These are phyloP conservation scores for Heliothis peltigera DNA, from an alignment of 2,888 invertebrate species.

Conservation along the genomic window DNA sequence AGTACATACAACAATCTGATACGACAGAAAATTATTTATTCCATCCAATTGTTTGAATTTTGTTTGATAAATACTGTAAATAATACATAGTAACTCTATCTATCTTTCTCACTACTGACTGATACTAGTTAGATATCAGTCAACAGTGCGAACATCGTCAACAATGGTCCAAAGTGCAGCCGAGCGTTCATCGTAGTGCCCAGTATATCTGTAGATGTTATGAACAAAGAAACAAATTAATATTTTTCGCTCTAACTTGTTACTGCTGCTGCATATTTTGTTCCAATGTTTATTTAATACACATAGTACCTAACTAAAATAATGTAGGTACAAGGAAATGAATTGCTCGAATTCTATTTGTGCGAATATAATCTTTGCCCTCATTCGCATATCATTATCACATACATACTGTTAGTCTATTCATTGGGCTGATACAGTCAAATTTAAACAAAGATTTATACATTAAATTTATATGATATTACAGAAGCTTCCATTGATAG, in stretches of 20 bases:
- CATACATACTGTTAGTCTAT: background rate
- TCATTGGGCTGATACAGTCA: background rate
- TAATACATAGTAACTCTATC: constrained; percentile 10
- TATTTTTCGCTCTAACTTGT: background rate
- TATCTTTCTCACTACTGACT: constrained; percentile 7
- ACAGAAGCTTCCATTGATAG: constrained; percentile 6
- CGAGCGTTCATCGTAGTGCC: background rate
- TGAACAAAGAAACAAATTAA: background rate
- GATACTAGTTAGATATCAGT: constrained; percentile 8
- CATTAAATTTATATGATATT: constrained; percentile 4
- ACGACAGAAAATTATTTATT: constrained; percentile 41
- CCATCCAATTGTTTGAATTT: constrained; percentile 13
- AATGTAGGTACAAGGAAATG: constrained; percentile 23
- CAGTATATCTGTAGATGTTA: constrained; percentile 3
- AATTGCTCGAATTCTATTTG: constrained; percentile 24
- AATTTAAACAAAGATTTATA: constrained; percentile 7
- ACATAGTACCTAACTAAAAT: background rate
- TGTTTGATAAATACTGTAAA: constrained; percentile 18
- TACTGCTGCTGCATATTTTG: constrained; percentile 15
- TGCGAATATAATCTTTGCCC: constrained; percentile 37
- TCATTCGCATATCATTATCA: constrained; percentile 23
- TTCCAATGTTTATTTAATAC: constrained; percentile 2
- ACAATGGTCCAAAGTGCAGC: constrained; percentile 7
- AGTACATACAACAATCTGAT: constrained; percentile 23
- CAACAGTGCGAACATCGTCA: constrained; percentile 11